Conservation (phyloP, 2,113 vertebrate species). For the Heterocephalus glaber region DNA sequence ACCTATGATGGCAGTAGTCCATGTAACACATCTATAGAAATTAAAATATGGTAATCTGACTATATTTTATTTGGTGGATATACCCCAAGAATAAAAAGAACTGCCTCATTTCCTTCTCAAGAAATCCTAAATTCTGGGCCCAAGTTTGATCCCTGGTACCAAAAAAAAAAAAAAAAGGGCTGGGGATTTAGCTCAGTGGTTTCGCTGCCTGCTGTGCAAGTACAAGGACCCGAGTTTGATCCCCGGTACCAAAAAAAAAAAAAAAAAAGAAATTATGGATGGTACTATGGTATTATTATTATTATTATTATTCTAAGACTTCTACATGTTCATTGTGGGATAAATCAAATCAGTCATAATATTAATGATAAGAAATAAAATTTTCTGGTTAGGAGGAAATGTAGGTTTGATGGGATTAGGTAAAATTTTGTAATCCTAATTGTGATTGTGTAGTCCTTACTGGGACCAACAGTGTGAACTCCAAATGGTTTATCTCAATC, state of each 20-base stretch:
- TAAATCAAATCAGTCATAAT: background rate
- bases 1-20: background rate
- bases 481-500: background rate
- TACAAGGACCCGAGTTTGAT: no score
- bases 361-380: constrained; percentile 2
- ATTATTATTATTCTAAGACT: background rate
- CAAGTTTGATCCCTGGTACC: no score
- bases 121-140: background rate
- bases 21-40: background rate
- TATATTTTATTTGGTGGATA: background rate
- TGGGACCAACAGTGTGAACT: background rate
- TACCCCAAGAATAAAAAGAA: background rate
- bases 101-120: background rate
- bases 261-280: no score
- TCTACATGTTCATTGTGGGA: background rate
- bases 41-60: background rate
- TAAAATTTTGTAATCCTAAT: background rate
- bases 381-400: background rate
- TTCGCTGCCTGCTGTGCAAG: no score
- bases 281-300: background rate
- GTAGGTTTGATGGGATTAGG: background rate
- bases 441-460: background rate
- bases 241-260: no score
- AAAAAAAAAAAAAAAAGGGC: no score
- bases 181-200: no score